These are phyloP conservation scores for Luscinia luscinia DNA, from an alignment of 2,797 vertebrate genomes.

Conservation along the genomic window DNA sequence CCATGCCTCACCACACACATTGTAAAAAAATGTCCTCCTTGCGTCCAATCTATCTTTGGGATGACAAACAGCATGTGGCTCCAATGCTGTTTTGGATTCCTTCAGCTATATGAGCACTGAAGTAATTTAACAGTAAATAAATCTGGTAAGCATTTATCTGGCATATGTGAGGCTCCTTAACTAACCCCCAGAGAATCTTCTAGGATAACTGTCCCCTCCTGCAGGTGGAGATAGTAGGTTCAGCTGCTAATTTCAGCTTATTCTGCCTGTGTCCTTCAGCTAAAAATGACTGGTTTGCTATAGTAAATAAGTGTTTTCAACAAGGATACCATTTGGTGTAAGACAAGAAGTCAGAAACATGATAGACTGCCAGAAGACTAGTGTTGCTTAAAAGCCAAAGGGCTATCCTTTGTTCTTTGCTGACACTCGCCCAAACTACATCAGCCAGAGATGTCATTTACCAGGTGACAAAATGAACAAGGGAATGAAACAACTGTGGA, in stretches of 20 bases:
- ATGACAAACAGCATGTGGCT: not conserved
- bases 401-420: not conserved
- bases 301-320: constrained; percentile 3
- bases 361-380: not conserved
- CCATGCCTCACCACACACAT: not conserved
- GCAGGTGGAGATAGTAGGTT: not conserved
- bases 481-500: not conserved
- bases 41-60: not conserved
- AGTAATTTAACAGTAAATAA: constrained; percentile 10
- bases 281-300: not conserved
- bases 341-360: not conserved
- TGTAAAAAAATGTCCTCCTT: not conserved
- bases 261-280: not conserved
- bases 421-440: not conserved
- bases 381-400: not conserved
- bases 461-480: not conserved
- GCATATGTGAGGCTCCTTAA: not conserved
- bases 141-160: not conserved
- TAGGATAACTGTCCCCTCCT: not conserved
- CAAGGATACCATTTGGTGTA: not conserved
- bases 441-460: not conserved
- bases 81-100: not conserved
- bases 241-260: not conserved
- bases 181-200: not conserved
- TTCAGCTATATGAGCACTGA: not conserved